Conservation (phyloP, 2,797 vertebrate genomes). For the Falco biarmicus region DNA sequence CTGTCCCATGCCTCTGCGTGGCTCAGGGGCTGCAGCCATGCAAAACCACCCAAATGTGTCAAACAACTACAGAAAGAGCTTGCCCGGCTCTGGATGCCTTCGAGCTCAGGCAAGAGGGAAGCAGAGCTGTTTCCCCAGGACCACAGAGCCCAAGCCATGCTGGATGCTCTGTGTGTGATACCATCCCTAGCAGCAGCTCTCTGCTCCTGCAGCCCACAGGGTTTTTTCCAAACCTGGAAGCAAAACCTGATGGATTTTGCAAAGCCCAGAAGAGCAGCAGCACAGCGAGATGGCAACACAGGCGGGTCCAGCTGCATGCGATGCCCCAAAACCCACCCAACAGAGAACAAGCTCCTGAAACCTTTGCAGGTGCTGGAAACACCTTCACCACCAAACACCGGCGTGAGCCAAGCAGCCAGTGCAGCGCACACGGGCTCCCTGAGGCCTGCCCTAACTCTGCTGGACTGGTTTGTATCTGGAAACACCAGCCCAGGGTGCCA, state of each 20-base stretch:
- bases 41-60: neutral
- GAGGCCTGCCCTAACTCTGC: neutral
- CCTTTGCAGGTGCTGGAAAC: neutral
- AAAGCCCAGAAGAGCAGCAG: neutral
- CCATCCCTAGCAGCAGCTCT: neutral
- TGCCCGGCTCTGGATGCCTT: neutral
- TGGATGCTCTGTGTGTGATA: neutral
- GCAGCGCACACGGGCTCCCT: accelerated
- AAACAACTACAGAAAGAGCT: neutral
- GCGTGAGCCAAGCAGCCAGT: neutral
- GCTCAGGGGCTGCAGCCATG: neutral
- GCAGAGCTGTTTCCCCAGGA: neutral
- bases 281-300: too few species aligned
- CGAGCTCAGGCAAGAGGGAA: neutral
- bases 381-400: accelerated
- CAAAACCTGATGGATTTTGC: neutral
- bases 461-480: neutral
- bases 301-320: neutral
- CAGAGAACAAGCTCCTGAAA: neutral
- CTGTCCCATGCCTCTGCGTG: accelerated
- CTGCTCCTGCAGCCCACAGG: neutral
- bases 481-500: neutral
- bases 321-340: neutral
- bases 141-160: neutral
- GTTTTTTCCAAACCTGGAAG: neutral